These are phyloP conservation scores for Anguilla anguilla DNA, from an alignment of 2,797 vertebrate genomes.

Conservation along the genomic window DNA sequence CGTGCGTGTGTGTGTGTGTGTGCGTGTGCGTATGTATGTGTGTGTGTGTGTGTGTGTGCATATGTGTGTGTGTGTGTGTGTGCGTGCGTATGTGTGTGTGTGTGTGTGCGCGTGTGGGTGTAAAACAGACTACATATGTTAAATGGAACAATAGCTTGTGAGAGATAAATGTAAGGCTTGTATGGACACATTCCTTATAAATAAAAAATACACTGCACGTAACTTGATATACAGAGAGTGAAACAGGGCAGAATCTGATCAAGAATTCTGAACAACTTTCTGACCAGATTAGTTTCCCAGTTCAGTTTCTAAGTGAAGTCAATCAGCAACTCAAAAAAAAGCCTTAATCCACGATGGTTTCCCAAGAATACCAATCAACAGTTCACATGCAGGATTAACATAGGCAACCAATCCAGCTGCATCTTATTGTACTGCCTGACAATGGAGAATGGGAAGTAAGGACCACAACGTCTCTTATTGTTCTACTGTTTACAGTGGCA, in stretches of 20 bases:
- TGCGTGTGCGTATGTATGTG: background rate
- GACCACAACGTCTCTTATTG: background rate
- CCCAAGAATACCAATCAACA: conserved; percentile 56
- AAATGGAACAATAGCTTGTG: too few species aligned
- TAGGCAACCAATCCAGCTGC: conserved; percentile 46
- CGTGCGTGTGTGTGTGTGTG: background rate
- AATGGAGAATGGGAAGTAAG: background rate
- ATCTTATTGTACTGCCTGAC: conserved; percentile 48
- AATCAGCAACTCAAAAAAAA: conserved; percentile 48
- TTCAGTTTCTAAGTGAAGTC: conserved; percentile 52
- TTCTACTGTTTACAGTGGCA: background rate
- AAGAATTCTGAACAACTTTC: conserved; percentile 51
- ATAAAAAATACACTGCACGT: background rate
- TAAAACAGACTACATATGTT: background rate
- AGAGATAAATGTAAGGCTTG: too few species aligned
- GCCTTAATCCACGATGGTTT: conserved; percentile 54
- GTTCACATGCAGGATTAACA: conserved; percentile 53
- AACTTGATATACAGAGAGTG: background rate
- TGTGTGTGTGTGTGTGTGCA: background rate
- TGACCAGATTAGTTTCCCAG: conserved; percentile 38
- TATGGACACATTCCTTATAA: background rate
- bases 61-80: background rate
- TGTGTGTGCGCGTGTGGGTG: background rate
- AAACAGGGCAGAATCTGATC: conserved; percentile 46
- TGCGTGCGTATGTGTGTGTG: background rate